Conservation (phyloP, 2,797 vertebrate species). For the Stomatorhinus walkeri region DNA sequence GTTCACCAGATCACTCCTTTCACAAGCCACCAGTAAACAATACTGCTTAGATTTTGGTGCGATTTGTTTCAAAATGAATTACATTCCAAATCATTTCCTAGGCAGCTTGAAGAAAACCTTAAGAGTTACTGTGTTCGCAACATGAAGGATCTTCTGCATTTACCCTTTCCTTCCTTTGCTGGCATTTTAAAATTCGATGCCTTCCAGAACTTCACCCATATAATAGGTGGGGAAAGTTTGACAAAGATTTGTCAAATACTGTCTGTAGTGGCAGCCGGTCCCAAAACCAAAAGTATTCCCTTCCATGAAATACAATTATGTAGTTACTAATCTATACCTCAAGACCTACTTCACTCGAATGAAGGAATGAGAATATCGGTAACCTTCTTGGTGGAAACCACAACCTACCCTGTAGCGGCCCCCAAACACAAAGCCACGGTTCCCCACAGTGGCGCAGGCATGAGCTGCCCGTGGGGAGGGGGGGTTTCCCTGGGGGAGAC, state of each 20-base stretch:
- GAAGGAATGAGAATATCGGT: background rate
- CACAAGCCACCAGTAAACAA: background rate
- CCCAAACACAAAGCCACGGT: constrained; percentile 87
- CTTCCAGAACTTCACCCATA: background rate
- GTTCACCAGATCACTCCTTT: background rate
- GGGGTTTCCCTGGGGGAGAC: constrained; percentile 67
- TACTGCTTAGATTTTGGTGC: background rate
- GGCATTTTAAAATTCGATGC: background rate
- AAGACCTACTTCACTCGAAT: background rate
- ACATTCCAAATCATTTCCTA: background rate
- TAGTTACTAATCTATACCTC: background rate
- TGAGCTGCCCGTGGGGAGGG: constrained; percentile 90
- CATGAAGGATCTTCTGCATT: background rate
- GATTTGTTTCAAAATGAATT: background rate
- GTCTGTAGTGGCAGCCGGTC: background rate
- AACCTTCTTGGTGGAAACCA: fast-evolving
- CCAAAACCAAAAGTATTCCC: background rate
- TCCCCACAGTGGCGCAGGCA: constrained; percentile 81
- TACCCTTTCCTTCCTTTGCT: background rate
- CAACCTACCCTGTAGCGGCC: constrained; percentile 80
- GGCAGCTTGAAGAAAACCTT: background rate
- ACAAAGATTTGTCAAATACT: background rate
- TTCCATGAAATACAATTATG: background rate
- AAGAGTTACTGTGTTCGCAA: background rate
- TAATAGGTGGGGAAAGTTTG: background rate